phyloP scores from a whole-genome alignment of 2,113 vertebrate species.

The Corapipo altera region DNA sequence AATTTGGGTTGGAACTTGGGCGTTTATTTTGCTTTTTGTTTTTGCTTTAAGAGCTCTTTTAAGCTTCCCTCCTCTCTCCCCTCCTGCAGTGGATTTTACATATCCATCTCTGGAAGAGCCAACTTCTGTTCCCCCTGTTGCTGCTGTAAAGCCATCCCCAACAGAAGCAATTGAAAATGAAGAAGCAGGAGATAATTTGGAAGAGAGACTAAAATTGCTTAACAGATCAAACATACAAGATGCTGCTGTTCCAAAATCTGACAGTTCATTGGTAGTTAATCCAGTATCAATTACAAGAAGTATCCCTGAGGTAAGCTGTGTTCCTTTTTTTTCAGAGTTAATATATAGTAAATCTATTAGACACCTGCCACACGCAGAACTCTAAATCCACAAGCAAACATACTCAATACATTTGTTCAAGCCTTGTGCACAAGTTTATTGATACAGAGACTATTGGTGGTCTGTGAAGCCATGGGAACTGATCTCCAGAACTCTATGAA shows the following conservation, averaged over 20 bases:
- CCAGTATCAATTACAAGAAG: constrained; percentile 69
- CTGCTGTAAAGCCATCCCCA: constrained; percentile 56
- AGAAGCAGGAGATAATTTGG: constrained; percentile 54
- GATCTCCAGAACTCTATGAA: neutral
- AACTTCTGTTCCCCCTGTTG: constrained; percentile 62
- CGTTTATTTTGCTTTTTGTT: neutral
- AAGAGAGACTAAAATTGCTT: constrained; percentile 65
- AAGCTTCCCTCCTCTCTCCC: neutral
- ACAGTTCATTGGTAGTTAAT: constrained; percentile 53
- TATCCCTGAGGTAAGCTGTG: constrained; percentile 84
- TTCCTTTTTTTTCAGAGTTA: neutral
- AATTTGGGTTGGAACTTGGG: neutral
- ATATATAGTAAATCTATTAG: neutral
- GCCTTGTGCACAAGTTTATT: neutral
- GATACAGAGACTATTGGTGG: neutral
- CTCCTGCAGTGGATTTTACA: constrained; percentile 88
- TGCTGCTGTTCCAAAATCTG: constrained; percentile 57
- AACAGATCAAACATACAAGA: constrained; percentile 18
- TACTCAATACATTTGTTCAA: neutral
- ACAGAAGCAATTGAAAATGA: constrained; percentile 67
- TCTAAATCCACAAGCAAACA: neutral
- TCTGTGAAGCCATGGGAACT: neutral
- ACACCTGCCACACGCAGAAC: neutral
- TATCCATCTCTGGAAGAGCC: constrained; percentile 94
- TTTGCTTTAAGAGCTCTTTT: neutral